Percentiles rank a stretch among this genome's conserved stretches.
phyloP scores from a whole-genome alignment of 2,113 vertebrate species.

The Daubentonia madagascariensis region DNA sequence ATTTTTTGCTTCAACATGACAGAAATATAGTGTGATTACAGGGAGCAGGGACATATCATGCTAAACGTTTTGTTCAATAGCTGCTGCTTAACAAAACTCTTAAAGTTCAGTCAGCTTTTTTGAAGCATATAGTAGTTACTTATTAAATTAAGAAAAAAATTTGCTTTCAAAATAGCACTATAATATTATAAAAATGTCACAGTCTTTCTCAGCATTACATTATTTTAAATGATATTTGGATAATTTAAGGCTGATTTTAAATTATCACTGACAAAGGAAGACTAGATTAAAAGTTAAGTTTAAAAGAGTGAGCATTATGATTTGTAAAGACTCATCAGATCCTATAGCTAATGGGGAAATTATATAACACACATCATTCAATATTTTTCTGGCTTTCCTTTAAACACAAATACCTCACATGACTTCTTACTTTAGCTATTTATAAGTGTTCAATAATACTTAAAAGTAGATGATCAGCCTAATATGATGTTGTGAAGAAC shows the following conservation, averaged over 20 bases:
- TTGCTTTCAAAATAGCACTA: constrained; percentile 23
- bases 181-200: neutral
- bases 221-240: constrained; percentile 43
- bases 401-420: neutral
- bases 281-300: constrained; percentile 24
- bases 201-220: constrained; percentile 31
- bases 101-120: constrained; percentile 63
- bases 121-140: constrained; percentile 60
- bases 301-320: neutral
- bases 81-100: constrained; percentile 74
- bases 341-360: neutral
- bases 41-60: constrained; percentile 64
- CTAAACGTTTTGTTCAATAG: constrained; percentile 75
- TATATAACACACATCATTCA: neutral
- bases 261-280: neutral
- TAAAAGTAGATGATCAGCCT: neutral
- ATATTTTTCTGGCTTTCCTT: neutral
- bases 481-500: neutral
- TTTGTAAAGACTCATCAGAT: constrained; percentile 44
- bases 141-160: neutral
- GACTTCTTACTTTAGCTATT: neutral
- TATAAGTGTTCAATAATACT: neutral
- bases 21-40: constrained; percentile 82
- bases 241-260: constrained; percentile 46
- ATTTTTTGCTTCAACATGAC: constrained; percentile 82